These are phyloP conservation scores for Aphidius gifuensis DNA, from an alignment of 1,140 invertebrate species.

Conservation along the genomic window DNA sequence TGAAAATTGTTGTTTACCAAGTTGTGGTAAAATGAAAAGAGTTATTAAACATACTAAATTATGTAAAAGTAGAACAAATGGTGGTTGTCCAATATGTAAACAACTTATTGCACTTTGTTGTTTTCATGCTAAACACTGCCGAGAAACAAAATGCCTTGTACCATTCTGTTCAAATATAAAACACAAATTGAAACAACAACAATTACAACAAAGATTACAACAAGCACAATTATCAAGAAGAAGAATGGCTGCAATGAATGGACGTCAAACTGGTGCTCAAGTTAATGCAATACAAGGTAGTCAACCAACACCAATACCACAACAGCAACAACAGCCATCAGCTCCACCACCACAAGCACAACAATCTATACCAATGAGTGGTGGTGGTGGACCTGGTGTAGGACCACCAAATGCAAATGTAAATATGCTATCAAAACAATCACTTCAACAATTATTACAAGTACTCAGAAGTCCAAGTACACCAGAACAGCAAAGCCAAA, in stretches of 20 bases:
- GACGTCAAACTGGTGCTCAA: constrained; percentile 55
- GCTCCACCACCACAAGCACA: too few species aligned
- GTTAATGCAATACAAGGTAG: constrained; percentile 45
- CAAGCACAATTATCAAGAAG: constrained; percentile 74
- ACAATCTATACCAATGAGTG: too few species aligned
- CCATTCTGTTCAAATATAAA: constrained; percentile 98
- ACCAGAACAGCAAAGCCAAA: constrained; percentile 91
- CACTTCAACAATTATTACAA: constrained; percentile 84
- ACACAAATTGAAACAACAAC: constrained; percentile 94
- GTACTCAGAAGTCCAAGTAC: constrained; percentile 84
- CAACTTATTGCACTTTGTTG: constrained; percentile 97
- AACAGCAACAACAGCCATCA: background rate
- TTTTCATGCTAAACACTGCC: constrained; percentile 98
- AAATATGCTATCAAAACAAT: constrained; percentile 58
- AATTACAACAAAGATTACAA: constrained; percentile 83
- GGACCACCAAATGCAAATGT: constrained; percentile 51
- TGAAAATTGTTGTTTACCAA: constrained; percentile 93
- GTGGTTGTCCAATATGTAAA: constrained; percentile 97
- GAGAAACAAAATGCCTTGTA: constrained; percentile 92
- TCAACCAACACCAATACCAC: constrained; percentile 30
- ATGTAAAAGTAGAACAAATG: constrained; percentile 94
- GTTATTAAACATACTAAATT: constrained; percentile 87
- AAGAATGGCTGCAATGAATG: constrained; percentile 88
- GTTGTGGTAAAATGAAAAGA: constrained; percentile 98
- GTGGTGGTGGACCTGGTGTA: constrained; percentile 34